Percentiles rank a stretch among this genome's conserved stretches.
These are phyloP conservation scores for Etheostoma perlongum DNA, from an alignment of 2,797 vertebrate genomes.

Conservation along the genomic window DNA sequence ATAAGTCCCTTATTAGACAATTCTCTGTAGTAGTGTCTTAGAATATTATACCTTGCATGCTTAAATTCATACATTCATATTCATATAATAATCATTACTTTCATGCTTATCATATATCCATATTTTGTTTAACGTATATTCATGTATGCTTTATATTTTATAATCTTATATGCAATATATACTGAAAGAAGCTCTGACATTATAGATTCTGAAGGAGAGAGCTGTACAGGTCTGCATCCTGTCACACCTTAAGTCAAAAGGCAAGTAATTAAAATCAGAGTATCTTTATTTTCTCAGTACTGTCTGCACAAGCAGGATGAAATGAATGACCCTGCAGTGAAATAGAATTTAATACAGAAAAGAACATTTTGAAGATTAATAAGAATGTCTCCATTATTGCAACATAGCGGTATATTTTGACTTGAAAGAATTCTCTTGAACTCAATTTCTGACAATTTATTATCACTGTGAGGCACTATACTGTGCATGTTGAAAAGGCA, in stretches of 20 bases:
- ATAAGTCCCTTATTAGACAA: too few relatives aligned
- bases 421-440: background rate
- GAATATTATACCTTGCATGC: too few relatives aligned
- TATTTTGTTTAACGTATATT: too few relatives aligned
- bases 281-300: conserved; percentile 9
- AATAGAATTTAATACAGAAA: conserved; percentile 16
- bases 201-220: conserved; percentile 10
- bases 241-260: conserved; percentile 5
- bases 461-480: background rate
- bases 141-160: too few relatives aligned
- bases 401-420: background rate
- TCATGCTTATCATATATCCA: too few relatives aligned
- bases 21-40: too few relatives aligned
- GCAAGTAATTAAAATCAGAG: conserved; percentile 18
- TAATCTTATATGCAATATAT: too few relatives aligned
- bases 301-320: conserved; percentile 5
- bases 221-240: conserved; percentile 12
- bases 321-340: conserved; percentile 25
- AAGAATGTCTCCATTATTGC: conserved; percentile 15
- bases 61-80: too few relatives aligned
- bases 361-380: conserved; percentile 26
- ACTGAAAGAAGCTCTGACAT: conserved; percentile 38
- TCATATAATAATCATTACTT: too few relatives aligned
- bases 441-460: background rate
- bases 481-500: conserved; percentile 10